Base-by-base conservation (phyloP, 2,113 vertebrate species). In the Microcebus ravelobensis region DNA sequence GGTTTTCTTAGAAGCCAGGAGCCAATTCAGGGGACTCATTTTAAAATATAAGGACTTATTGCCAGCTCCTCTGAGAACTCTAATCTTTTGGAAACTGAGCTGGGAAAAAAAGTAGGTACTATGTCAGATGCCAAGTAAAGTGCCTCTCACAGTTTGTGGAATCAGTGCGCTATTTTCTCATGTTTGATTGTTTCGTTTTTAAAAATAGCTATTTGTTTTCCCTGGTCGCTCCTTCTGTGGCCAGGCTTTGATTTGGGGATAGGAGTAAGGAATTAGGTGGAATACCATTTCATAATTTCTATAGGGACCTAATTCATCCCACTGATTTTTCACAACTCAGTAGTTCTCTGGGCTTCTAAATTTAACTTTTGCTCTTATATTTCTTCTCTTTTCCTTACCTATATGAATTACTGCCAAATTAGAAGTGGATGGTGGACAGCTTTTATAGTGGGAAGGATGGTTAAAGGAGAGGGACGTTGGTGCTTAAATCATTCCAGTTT, bases 1-100 rank as follows among this genome's bases (percentile, higher is more conserved):
- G n/a, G 29, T 91, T 93, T 91, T 89, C 79, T 81, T 96, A 93
- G 79, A 88, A 93, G 42, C 67, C 27, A 48, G 67, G 42, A 95
- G 36, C 61, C 82, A 65, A 25, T 92, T 83, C 45, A 86, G n/a
- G 59, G 34, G 27, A 94, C 36, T 77, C 8, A 48, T 94, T 87
- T 95, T 85, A 80, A 93, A 95, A 94, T 91, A 68, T 23, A 63
- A n/a, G n/a, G n/a, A n/a, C 1, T 96, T 94, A 90, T 81, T 90
- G 23, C 59, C 52, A 20, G 55, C 39, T 89, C 70, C 39, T 70
- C 21, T 36, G 89, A 89, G 83, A 68, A 59, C 31, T 21, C 79
- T 95, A 89, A 79, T 82, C n/a, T 91, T 96, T 95, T n/a, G 12
- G 79, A 93, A 95, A 90, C 59, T 45, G 23, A 94, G 23, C 27